These are phyloP conservation scores for Crotalus tigris DNA, from an alignment of 2,113 vertebrate genomes.

Conservation along the genomic window DNA sequence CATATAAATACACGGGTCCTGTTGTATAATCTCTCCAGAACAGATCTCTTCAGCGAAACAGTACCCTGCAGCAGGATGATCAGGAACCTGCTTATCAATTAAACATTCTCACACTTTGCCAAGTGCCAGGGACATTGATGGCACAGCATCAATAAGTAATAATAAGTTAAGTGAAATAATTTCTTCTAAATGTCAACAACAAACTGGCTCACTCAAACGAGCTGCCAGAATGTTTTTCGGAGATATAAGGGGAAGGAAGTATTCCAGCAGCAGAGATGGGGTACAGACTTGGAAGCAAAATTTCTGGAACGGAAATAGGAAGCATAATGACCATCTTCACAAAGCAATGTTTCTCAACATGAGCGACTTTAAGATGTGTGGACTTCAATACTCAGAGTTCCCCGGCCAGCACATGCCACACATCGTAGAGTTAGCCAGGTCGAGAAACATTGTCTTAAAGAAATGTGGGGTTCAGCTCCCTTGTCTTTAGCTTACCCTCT, in stretches of 20 bases:
- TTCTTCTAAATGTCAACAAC: not conserved
- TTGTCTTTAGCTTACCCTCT: not conserved
- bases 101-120: not conserved
- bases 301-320: not conserved
- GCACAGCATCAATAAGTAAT: constrained; percentile 15
- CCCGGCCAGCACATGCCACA: not conserved
- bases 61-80: not conserved
- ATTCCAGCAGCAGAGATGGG: not conserved
- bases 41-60: not conserved
- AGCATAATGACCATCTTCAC: not conserved
- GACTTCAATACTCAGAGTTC: not conserved
- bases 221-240: not conserved
- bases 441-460: not conserved
- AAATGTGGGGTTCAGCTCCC: not conserved
- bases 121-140: not conserved
- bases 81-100: not conserved
- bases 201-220: not conserved
- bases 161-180: not conserved
- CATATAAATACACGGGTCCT: not conserved
- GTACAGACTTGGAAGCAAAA: not conserved
- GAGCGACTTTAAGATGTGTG: not conserved
- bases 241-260: not conserved
- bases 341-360: not conserved
- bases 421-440: not conserved
- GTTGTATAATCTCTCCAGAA: not conserved